A percentile compares a stretch with the other conserved stretches of the same genome.
Evolutionary conservation across 2,113 vertebrate genomes (phyloP).

Genomic region (Galemys pyrenaicus): DNA sequence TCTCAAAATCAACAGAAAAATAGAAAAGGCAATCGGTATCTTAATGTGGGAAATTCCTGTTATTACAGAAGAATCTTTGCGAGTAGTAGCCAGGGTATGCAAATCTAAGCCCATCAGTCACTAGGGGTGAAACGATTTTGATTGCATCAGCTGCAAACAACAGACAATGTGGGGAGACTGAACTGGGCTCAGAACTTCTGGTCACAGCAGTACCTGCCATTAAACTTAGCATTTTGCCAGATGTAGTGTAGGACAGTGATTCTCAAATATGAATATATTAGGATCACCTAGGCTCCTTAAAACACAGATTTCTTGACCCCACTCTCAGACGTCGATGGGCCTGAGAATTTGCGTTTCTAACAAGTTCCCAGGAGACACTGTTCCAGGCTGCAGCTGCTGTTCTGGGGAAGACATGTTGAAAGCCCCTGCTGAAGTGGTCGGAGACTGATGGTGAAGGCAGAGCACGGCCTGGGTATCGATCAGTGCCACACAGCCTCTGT

Average conservation of each 20-base stretch:
- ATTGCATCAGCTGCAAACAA: constrained; percentile 63
- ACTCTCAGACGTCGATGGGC: not conserved
- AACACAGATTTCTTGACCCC: not conserved
- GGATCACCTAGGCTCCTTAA: not conserved
- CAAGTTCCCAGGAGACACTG: not conserved
- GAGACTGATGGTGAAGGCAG: not conserved
- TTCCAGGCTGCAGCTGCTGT: not conserved
- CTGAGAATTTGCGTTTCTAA: not conserved
- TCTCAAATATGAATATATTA: not conserved
- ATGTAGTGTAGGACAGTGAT: not conserved
- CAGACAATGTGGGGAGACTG: constrained; percentile 57
- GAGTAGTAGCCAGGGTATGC: not conserved
- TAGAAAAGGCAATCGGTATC: not conserved
- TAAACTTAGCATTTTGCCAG: not conserved
- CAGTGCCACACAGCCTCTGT: too few relatives aligned
- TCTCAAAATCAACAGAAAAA: not conserved
- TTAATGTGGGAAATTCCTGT: constrained; percentile 10
- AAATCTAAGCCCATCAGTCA: not conserved
- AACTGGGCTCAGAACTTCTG: constrained; percentile 42
- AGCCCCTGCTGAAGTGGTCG: not conserved
- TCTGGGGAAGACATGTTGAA: not conserved
- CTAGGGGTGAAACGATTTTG: not conserved
- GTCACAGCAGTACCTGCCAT: constrained; percentile 71
- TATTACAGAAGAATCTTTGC: constrained; percentile 39
- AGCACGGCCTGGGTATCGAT: not conserved